Evolutionary conservation across 2,888 invertebrate genomes (phyloP).

Genomic region (Rutpela maculata): DNA sequence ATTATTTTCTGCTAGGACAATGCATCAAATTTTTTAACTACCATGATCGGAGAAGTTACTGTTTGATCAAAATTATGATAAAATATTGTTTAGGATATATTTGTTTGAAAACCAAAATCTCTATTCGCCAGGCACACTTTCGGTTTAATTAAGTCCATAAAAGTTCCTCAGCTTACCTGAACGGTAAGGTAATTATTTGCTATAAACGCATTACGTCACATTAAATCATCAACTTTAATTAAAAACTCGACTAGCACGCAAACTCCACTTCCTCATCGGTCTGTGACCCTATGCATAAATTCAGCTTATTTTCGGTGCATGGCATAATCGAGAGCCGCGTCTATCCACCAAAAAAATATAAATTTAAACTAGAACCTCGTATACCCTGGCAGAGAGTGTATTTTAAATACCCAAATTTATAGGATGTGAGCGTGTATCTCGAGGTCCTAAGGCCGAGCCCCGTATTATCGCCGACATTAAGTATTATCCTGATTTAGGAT

Average conservation of each 20-base stretch:
- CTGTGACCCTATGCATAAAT: constrained; percentile 11
- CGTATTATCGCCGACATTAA: constrained; percentile 64
- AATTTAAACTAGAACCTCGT: constrained; percentile 18
- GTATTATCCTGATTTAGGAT: constrained; percentile 70
- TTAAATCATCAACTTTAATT: neutral
- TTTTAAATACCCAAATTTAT: constrained; percentile 54
- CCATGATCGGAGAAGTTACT: too few species aligned
- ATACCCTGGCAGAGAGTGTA: neutral
- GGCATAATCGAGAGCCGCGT: neutral
- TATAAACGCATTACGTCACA: too few species aligned
- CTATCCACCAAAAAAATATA: constrained; percentile 20
- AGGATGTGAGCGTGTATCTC: constrained; percentile 44
- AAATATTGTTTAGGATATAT: too few species aligned
- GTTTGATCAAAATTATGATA: too few species aligned
- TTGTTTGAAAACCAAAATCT: too few species aligned
- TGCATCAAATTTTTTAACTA: too few species aligned
- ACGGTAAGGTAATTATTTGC: too few species aligned
- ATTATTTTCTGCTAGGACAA: too few species aligned
- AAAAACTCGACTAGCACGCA: neutral
- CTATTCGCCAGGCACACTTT: too few species aligned
- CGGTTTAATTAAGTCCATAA: too few species aligned
- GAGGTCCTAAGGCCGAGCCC: constrained; percentile 51
- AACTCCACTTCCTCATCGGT: neutral
- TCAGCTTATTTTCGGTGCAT: constrained; percentile 2
- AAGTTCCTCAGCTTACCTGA: too few species aligned